Evolutionary conservation across 2,797 vertebrate species (phyloP), one percentile per base, ranked within the genome.

Genomic region (Tympanoctomys barrerae): DNA sequence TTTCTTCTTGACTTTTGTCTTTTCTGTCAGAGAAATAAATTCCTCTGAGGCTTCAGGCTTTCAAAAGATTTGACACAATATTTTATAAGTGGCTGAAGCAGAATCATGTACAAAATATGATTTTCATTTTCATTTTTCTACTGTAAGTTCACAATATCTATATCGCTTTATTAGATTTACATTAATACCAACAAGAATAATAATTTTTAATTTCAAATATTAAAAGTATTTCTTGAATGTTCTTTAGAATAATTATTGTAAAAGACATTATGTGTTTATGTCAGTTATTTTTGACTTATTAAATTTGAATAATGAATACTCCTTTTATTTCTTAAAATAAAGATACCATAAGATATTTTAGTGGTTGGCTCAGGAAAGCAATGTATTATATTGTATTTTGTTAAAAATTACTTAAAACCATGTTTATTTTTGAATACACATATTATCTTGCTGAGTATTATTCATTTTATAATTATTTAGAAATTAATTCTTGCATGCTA

Each of bases 31-130:
- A 97, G 57, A 22, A 97, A 80, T 52, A 22, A 97, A 80, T 52
- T 91, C 54, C 82, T 79, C 46, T 77, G 68, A 84, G 92, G 19
- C 88, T 96, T 95, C 24, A 96, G 1, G 11, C 83, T 97, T 95
- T 97, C 79, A 93, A 71, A 96, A 96, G 39, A 9, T 91, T 96
- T 96, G 95, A 97, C 64, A 87, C 14, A 89, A 42, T 89, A n/a
- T 39, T 96, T 94, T 97, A 91, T 62, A 52, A 90, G 66, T 93
- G 52, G 0, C 54, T 88, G 95, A 97, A 57, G 73, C 2, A 91
- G 89, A 97, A 95, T 26, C 70, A 0, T 1, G 0, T 77, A 4
- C 71, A 92, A 77, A 83, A 85, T 90, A 81, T 87, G 0, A 19
- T 16, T 73, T 88, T 52, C 21, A 22, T 22, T 71, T 31, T 61